Percentiles rank a stretch among this genome's conserved stretches.
phyloP scores from a whole-genome alignment of 64 coral and sea anemone genomes.

The Montipora cactus region DNA sequence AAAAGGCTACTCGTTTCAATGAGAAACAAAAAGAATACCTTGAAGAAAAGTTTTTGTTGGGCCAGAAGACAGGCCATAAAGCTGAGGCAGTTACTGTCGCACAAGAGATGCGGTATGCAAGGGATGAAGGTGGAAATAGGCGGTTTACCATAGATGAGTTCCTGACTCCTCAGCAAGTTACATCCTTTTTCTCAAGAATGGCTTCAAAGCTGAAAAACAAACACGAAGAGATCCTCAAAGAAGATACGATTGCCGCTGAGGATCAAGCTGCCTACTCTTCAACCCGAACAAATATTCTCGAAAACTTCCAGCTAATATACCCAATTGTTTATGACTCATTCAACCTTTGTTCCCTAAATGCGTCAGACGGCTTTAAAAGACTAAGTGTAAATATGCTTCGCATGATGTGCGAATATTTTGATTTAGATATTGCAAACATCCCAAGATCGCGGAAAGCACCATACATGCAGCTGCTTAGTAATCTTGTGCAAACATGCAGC shows the following conservation, averaged over 20 bases:
- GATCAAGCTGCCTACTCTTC: slow-evolving; percentile 6
- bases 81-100: slow-evolving; percentile 13
- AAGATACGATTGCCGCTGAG: slow-evolving; percentile 16
- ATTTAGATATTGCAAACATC: not conserved
- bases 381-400: slow-evolving; percentile 1
- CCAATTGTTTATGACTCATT: slow-evolving; percentile 60
- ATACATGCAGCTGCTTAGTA: too few species aligned
- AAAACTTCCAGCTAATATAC: slow-evolving; percentile 45
- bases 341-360: slow-evolving; percentile 39
- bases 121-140: not conserved
- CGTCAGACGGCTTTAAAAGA: not conserved
- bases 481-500: too few species aligned
- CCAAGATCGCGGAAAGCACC: too few species aligned
- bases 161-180: not conserved
- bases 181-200: slow-evolving; percentile 35
- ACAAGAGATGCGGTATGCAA: slow-evolving; percentile 48
- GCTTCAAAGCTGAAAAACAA: slow-evolving; percentile 37
- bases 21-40: slow-evolving; percentile 46
- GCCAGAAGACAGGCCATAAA: slow-evolving; percentile 52
- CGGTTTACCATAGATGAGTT: slow-evolving; percentile 35
- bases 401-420: slow-evolving; percentile 16
- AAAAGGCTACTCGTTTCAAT: slow-evolving; percentile 59
- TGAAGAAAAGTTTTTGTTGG: not conserved
- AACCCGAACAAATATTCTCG: slow-evolving; percentile 23
- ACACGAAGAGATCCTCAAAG: not conserved